Conservation (phyloP, 2,888 invertebrate species). For the Tetramorium bicarinatum region DNA sequence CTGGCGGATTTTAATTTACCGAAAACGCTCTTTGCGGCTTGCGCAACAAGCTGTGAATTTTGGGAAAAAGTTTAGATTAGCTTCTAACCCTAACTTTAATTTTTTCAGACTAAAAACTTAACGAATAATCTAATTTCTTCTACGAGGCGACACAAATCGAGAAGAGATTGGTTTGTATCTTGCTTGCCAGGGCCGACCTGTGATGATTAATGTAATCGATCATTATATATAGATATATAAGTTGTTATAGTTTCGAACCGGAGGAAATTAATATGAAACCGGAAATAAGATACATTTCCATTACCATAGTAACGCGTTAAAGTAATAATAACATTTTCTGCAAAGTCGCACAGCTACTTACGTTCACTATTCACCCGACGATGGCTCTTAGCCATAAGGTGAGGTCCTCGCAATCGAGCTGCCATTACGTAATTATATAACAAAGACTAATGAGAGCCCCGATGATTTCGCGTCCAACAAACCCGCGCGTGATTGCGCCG, state of each 20-base stretch:
- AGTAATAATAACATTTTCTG: conserved; percentile 26
- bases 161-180: neutral
- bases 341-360: conserved; percentile 20
- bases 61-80: conserved; percentile 9
- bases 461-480: conserved; percentile 65
- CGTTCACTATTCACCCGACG: neutral
- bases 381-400: conserved; percentile 21
- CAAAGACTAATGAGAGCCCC: conserved; percentile 59
- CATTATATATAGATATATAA: neutral
- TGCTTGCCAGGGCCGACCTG: neutral
- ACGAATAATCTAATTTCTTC: neutral
- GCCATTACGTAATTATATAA: conserved; percentile 56
- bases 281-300: conserved; percentile 29
- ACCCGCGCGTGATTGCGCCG: conserved; percentile 59
- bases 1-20: conserved; percentile 60
- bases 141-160: neutral
- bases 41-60: conserved; percentile 9
- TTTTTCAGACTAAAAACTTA: neutral
- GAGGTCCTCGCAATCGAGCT: conserved; percentile 43
- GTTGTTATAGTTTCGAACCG: neutral
- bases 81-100: neutral
- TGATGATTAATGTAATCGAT: neutral
- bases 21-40: conserved; percentile 39
- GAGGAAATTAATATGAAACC: neutral
- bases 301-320: conserved; percentile 6